Base-by-base conservation (phyloP, 1,140 invertebrate species). In the Musca vetustissima region DNA sequence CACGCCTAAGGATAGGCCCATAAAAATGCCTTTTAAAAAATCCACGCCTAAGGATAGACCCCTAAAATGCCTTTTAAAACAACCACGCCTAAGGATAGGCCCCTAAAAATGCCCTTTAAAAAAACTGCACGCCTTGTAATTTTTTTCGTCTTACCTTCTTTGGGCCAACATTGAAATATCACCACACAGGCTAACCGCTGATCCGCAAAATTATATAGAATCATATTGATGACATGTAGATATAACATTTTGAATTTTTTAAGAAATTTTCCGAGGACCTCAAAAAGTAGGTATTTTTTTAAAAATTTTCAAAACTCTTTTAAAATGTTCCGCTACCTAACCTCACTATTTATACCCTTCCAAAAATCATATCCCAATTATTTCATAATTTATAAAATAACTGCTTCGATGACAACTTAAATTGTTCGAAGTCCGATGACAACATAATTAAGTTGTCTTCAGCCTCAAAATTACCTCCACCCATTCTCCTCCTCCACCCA, bases 151-250 rank as follows among this genome's bases (percentile, higher is more conserved):
- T 67, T 43, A 67, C 69, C 49, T 28, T 70, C 65, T 43, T 48
- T 21, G 8, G 70, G 52, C 76, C 77, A 79, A 43, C 79, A 81
- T 32, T 81, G 75, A 71, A 81, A 81, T 13, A 79, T 57, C 3
- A 74, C 64, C 1, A 75, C 68, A 73, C 66, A 72, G 17, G 49
- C 67, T 17, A 79, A 64, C 68, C 74, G 73, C 2, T 67, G 22
- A 52, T 79, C 67, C 43, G 79, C 49, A 48, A 81, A 73, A 73
- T 81, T 73, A 57, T 75, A 72, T 14, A 79, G 36, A 70, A 81
- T 74, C 15, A 81, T 67, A 28, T 74, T 71, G 47, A 73, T 73
- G 67, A 81, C 72, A 53, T 71, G 71, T 14, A 75, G 15, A 49
- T 53, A 32, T 52, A 74, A 21, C 76, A 76, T 73, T 19, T 43